Base-by-base conservation (phyloP, 2,888 invertebrate genomes). In the Caenorhabditis sp. region DNA sequence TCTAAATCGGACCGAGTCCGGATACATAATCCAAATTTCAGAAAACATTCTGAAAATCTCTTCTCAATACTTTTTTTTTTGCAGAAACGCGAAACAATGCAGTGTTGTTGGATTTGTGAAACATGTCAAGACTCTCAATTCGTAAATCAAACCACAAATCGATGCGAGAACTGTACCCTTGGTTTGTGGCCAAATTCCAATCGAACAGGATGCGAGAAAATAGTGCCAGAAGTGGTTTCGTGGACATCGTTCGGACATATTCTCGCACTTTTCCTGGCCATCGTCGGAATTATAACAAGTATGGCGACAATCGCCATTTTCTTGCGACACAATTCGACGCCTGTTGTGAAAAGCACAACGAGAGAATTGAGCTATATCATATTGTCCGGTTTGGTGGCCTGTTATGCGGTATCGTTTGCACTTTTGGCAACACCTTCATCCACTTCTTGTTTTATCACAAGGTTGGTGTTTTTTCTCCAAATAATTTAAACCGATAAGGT, bases 321-420 rank as follows among this genome's bases (percentile, higher is more conserved):
- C 90, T 89, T 93, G 62, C 91, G 92, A 21, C 92, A 94, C 90
- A 94, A 95, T 89, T 93, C 94, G 81, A 97, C 97, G 0, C 96
- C 97, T 0, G 94, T 97, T 60, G 97, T 99, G n/a, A 92, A 96
- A 80, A 95, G 97, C 49, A 94, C 95, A 19, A 96, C 96, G 49
- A 59, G 81, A 26, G 90, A 90, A 77, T 88, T 90, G 19, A 92
- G 92, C 85, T 96, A 95, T 89, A 93, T 97, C 53, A 92, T 97
- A 55, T 91, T 97, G 77, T 92, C 92, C 92, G 50, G 95, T 2
- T 88, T 89, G 81, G 89, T 90, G 51, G 92, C 95, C 91, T 95
- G 95, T 89, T 95, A 95, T 90, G 92, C 93, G 69, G 93, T 95
- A 77, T 96, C 96, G 57, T 97, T 96, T 89, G 93, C 93, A 3